These are phyloP conservation scores for Globodera ellingtonae DNA, from an alignment of 1,140 invertebrate species.

Conservation along the genomic window DNA sequence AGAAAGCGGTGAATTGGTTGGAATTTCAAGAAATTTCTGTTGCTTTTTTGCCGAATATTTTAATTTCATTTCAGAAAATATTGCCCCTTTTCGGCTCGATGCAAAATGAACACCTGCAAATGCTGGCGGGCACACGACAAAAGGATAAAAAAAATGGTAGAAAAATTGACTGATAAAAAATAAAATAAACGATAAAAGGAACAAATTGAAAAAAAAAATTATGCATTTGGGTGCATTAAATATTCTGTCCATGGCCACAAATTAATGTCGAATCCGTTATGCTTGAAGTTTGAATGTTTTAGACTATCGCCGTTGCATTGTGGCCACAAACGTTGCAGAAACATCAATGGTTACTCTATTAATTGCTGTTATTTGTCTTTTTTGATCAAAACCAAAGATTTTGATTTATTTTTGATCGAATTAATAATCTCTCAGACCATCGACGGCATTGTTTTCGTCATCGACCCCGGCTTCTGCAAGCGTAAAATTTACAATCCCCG, in stretches of 20 bases:
- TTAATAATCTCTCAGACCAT: constrained; percentile 76
- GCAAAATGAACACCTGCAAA: not conserved
- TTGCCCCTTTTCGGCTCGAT: not conserved
- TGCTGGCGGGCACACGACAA: not conserved
- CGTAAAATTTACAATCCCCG: constrained; percentile 97
- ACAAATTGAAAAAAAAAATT: no score
- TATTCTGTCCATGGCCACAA: no score
- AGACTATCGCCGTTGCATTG: constrained; percentile 65
- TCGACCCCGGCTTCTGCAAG: constrained; percentile 99
- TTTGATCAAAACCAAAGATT: no score
- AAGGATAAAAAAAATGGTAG: no score
- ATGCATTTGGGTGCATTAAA: no score
- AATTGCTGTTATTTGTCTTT: not conserved
- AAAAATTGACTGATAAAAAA: no score
- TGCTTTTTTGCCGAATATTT: not conserved
- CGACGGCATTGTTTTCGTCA: constrained; percentile 98
- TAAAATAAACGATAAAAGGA: no score
- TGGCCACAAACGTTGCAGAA: constrained; percentile 69
- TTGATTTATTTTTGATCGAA: no score
- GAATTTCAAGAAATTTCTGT: constrained; percentile 70
- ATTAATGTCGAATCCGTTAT: no score
- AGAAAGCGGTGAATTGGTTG: constrained; percentile 88
- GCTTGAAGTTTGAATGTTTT: not conserved
- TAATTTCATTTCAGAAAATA: not conserved
- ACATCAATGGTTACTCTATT: constrained; percentile 6